Evolutionary conservation across 2,113 vertebrate genomes (phyloP).

Genomic region (Pseudorhombus dupliciocellatus): DNA sequence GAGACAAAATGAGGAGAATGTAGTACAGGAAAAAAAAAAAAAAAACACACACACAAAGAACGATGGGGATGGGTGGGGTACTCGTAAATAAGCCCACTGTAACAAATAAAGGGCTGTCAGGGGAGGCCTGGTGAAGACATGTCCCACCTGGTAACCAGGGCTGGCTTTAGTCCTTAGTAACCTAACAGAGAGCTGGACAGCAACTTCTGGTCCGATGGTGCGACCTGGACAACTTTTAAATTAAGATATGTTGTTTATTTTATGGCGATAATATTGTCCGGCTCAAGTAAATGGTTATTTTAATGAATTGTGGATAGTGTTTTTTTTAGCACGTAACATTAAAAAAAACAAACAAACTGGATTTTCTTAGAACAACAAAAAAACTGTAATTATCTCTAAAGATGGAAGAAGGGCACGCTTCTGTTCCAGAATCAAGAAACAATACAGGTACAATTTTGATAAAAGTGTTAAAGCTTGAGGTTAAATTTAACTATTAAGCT

Average conservation of each 20-base stretch:
- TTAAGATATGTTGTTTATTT: background rate
- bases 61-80: slow-evolving; percentile 23
- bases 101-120: slow-evolving; percentile 68
- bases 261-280: too few relatives aligned
- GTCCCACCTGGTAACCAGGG: slow-evolving; percentile 45
- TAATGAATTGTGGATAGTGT: too few relatives aligned
- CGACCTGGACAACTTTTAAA: slow-evolving; percentile 33
- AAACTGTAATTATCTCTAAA: too few relatives aligned
- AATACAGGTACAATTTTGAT: too few relatives aligned
- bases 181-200: slow-evolving; percentile 33
- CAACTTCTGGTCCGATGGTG: slow-evolving; percentile 20
- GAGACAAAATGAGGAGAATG: slow-evolving; percentile 30
- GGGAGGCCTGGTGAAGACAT: slow-evolving; percentile 28
- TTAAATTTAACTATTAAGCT: too few relatives aligned
- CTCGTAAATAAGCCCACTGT: slow-evolving; percentile 71
- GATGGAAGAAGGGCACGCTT: too few relatives aligned
- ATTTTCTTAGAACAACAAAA: too few relatives aligned
- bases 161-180: slow-evolving; percentile 33
- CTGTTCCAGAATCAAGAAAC: too few relatives aligned
- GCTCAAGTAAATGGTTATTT: too few relatives aligned
- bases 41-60: slow-evolving; percentile 35
- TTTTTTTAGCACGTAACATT: too few relatives aligned
- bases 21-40: background rate
- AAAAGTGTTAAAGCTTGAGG: too few relatives aligned
- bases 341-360: too few relatives aligned